Evolutionary conservation across 2,888 invertebrate species (phyloP), one percentile per base, ranked within the genome.

Genomic region (Frankliniella intonsa): DNA sequence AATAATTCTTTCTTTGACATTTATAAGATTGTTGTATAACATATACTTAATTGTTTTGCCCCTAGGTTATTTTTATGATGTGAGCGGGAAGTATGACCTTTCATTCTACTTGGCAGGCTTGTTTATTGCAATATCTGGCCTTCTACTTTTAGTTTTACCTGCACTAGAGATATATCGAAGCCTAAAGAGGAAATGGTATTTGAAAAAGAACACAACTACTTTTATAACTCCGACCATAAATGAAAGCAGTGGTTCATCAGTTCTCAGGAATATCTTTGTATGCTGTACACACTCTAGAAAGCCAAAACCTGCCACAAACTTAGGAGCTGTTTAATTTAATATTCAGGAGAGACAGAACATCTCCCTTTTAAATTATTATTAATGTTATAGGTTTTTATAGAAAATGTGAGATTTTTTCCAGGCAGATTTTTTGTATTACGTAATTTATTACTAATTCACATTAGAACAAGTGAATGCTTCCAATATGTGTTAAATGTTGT

Each of bases 21-120:
- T 69, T 76, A 10, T 12, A 69, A 25, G 38, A 38, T 38, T 38
- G 38, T 38, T 38, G 5, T 12, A 76, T 25, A 62, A 10, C 38
- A 38, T 38, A 3, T 50, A 49, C 12, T 51, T 80, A 69, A 76
- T 69, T 25, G 69, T 62, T 65, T 17, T 25, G 49, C 81, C 49
- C 14, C 19, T 17, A 95, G 95, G 95, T 80, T 94, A 93, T 93
- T 90, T 95, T 79, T 94, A 91, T 88, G 95, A 96, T 88, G 90
- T 94, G 82, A 94, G 94, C 0, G 92, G 91, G 80, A 91, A 91
- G 12, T 95, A 95, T 89, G 92, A 94, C 87, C 89, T 94, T 81
- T 93, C 95, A 0, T 96, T 96, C 89, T 95, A 94, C 89, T 87
- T 94, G 82, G 93, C 95, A 1, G 96, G 96, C 0, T 89, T 93